A percentile compares a stretch with the other conserved stretches of the same genome.
Conservation (phyloP, 1,140 invertebrate species). For the Nasonia vitripennis region DNA sequence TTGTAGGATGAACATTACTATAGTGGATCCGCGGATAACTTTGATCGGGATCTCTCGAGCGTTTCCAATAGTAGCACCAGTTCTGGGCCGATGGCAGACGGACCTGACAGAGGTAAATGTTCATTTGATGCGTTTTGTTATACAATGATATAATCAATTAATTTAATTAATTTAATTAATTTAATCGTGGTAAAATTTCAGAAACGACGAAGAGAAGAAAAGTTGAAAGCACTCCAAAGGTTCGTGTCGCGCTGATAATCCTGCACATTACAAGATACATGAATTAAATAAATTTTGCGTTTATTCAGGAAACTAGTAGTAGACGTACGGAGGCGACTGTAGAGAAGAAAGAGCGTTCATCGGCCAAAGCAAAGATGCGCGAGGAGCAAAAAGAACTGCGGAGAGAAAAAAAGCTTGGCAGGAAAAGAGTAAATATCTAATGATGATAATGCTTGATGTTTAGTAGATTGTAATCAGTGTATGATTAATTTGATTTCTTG, state of each 20-base stretch:
- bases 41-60: slow-evolving; percentile 74
- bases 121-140: slow-evolving; percentile 12
- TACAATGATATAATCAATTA: neutral
- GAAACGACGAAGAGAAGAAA: slow-evolving; percentile 89
- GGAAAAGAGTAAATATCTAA: slow-evolving; percentile 80
- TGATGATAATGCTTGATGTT: neutral
- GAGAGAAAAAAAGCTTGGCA: slow-evolving; percentile 84
- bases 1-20: slow-evolving; percentile 77
- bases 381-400: slow-evolving; percentile 83
- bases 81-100: slow-evolving; percentile 71
- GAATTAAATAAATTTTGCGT: slow-evolving; percentile 16
- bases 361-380: slow-evolving; percentile 78
- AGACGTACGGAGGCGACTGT: slow-evolving; percentile 75
- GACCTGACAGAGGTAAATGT: slow-evolving; percentile 75
- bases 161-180: neutral
- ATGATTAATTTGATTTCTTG: neutral
- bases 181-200: slow-evolving; percentile 62
- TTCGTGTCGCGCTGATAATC: slow-evolving; percentile 74
- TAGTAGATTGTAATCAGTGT: neutral
- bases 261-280: neutral
- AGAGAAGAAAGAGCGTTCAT: slow-evolving; percentile 82
- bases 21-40: slow-evolving; percentile 68
- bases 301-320: slow-evolving; percentile 65
- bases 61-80: slow-evolving; percentile 76
- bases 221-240: slow-evolving; percentile 85